Conservation (phyloP, 2,888 invertebrate genomes). For the Andrena hattorfiana region DNA sequence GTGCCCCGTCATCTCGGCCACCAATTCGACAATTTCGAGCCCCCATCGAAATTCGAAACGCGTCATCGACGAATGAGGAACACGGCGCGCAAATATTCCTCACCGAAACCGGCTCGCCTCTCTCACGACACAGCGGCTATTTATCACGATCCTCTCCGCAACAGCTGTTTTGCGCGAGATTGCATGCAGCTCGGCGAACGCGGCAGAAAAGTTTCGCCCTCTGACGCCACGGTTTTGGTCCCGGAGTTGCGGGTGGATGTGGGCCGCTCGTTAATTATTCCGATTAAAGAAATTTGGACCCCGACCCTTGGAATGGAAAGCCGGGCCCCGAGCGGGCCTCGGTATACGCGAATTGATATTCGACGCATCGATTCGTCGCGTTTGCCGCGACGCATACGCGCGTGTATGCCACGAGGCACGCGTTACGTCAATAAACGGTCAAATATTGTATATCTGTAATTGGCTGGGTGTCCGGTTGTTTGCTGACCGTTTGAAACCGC, state of each 20-base stretch:
- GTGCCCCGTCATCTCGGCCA: too few relatives aligned
- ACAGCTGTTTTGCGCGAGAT: constrained; percentile 29
- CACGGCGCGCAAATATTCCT: background rate
- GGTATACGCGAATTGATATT: background rate
- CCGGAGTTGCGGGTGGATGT: background rate
- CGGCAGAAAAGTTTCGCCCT: background rate
- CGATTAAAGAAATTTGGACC: background rate
- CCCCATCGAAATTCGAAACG: background rate
- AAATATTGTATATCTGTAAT: constrained; percentile 38
- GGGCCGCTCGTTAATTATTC: constrained; percentile 25
- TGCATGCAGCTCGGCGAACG: background rate
- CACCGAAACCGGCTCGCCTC: background rate
- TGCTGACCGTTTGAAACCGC: constrained; percentile 26
- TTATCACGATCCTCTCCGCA: constrained; percentile 20
- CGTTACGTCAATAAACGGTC: constrained; percentile 40
- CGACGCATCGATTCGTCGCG: constrained; percentile 12
- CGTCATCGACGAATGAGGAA: background rate
- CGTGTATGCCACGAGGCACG: constrained; percentile 19
- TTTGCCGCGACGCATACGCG: background rate
- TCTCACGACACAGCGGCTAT: background rate
- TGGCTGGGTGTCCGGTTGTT: constrained; percentile 21
- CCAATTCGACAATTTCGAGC: too few relatives aligned
- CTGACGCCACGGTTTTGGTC: background rate
- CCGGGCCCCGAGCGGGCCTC: background rate
- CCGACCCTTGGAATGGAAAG: too few relatives aligned